These are phyloP conservation scores for Agrotis segetum DNA, from an alignment of 2,888 invertebrate genomes.

Conservation along the genomic window DNA sequence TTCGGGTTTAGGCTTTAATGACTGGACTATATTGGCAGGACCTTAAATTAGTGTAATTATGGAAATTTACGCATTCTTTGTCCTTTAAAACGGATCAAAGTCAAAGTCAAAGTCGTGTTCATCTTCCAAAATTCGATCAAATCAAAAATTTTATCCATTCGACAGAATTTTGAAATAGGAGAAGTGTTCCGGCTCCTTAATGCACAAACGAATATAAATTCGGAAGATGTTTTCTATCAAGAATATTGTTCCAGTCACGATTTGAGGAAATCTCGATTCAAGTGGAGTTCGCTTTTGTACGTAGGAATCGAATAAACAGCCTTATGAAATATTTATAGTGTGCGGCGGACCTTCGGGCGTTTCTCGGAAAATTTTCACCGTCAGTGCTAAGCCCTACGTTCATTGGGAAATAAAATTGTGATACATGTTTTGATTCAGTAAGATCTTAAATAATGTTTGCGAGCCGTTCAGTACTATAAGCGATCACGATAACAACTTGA, in stretches of 20 bases:
- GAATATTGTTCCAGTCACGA: slow-evolving; percentile 66
- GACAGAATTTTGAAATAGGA: slow-evolving; percentile 43
- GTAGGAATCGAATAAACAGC: slow-evolving; percentile 68
- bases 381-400: slow-evolving; percentile 8
- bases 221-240: slow-evolving; percentile 61
- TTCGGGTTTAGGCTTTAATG: too few relatives aligned
- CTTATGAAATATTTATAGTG: slow-evolving; percentile 70
- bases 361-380: slow-evolving; percentile 37
- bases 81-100: too few relatives aligned
- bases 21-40: too few relatives aligned
- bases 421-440: background rate
- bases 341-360: slow-evolving; percentile 23
- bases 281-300: slow-evolving; percentile 64
- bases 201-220: slow-evolving; percentile 63
- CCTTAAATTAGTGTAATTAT: too few relatives aligned
- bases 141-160: slow-evolving; percentile 53
- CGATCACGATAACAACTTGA: too few relatives aligned
- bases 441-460: background rate
- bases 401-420: background rate
- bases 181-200: slow-evolving; percentile 45
- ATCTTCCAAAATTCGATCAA: slow-evolving; percentile 26
- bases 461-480: too few relatives aligned
- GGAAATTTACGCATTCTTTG: too few relatives aligned
- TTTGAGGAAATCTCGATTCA: slow-evolving; percentile 68
- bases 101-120: too few relatives aligned